phyloP scores from a whole-genome alignment of 2,888 invertebrate genomes.

The Norana najaformis region DNA sequence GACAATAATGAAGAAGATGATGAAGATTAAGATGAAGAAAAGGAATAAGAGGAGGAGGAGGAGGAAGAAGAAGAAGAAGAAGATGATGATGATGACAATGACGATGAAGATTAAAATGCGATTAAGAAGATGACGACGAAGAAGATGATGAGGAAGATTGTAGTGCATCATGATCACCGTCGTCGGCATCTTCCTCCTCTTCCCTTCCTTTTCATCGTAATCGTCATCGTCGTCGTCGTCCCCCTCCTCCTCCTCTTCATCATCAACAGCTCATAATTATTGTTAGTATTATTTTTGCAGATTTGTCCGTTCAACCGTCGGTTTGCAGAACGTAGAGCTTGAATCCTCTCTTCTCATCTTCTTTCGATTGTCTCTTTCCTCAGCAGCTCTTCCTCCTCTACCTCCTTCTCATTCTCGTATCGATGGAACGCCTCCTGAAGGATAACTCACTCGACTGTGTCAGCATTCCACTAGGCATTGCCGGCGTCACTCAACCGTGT shows the following conservation, averaged over 20 bases:
- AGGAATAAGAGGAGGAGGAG: too few relatives aligned
- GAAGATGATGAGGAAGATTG: too few relatives aligned
- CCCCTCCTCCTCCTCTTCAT: not conserved
- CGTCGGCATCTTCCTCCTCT: not conserved
- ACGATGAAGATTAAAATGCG: too few relatives aligned
- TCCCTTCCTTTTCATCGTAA: too few relatives aligned
- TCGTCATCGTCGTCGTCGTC: not conserved
- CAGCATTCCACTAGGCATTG: not conserved
- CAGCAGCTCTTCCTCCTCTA: not conserved
- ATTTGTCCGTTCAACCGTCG: not conserved
- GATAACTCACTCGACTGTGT: slow-evolving; percentile 17
- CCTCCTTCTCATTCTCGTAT: not conserved
- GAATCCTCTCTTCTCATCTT: not conserved
- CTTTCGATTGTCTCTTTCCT: not conserved
- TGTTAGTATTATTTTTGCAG: not conserved
- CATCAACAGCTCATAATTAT: not conserved
- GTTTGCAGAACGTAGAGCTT: not conserved
- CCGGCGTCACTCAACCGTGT: not conserved
- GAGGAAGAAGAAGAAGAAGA: too few relatives aligned
- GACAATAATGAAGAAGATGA: not conserved
- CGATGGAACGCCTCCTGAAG: slow-evolving; percentile 9
- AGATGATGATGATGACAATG: too few relatives aligned
- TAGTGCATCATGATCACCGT: not conserved
- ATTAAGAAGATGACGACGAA: too few relatives aligned
- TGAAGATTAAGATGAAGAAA: not conserved